These are phyloP conservation scores for Strix uralensis DNA, from an alignment of 2,113 vertebrate species.

Conservation along the genomic window DNA sequence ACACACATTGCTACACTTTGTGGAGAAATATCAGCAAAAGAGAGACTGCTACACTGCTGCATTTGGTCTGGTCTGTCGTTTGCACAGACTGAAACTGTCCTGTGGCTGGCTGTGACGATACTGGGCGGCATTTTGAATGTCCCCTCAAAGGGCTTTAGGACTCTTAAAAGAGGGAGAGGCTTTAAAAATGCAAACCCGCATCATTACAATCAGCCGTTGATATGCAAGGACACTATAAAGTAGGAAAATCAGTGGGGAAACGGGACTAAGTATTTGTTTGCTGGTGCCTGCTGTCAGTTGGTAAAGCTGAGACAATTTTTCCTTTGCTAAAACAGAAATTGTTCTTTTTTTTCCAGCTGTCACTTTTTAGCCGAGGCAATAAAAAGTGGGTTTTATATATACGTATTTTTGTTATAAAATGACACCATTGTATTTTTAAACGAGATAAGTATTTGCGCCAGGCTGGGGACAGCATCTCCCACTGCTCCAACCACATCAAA, in stretches of 20 bases:
- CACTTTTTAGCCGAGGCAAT: neutral
- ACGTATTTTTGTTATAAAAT: conserved; percentile 21
- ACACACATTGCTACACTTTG: neutral
- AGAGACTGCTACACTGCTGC: neutral
- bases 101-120: neutral
- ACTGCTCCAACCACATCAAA: conserved; percentile 47
- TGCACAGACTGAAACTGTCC: neutral
- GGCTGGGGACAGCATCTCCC: conserved; percentile 47
- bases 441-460: conserved; percentile 35
- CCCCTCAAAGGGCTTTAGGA: neutral
- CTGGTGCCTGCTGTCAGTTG: neutral
- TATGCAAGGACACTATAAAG: neutral
- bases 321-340: neutral
- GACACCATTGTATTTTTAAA: conserved; percentile 34
- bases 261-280: neutral
- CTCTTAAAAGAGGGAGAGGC: neutral
- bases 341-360: conserved; percentile 12
- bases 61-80: neutral
- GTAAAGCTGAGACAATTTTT: conserved; percentile 18
- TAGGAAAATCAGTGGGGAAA: neutral
- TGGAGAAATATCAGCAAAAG: neutral
- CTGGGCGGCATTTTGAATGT: neutral
- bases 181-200: conserved; percentile 4
- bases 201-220: neutral
- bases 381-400: neutral